These are phyloP conservation scores for Linnaemya vulpina DNA, from an alignment of 2,888 invertebrate genomes.

Conservation along the genomic window DNA sequence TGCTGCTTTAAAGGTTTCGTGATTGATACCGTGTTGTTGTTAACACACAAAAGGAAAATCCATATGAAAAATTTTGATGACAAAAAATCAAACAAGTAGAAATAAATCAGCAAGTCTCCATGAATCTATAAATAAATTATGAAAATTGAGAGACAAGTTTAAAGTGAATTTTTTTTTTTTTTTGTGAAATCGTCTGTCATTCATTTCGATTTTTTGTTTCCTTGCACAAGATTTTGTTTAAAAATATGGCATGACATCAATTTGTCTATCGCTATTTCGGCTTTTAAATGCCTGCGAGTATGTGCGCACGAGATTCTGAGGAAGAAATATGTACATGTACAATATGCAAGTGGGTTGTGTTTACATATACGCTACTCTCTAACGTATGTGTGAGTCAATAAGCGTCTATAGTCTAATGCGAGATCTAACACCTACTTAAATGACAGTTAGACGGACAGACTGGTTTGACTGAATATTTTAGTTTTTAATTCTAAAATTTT, in stretches of 20 bases:
- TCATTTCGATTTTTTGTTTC: conserved; percentile 11
- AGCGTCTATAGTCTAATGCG: conserved; percentile 14
- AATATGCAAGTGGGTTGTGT: conserved; percentile 39
- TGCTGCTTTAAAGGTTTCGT: conserved; percentile 39
- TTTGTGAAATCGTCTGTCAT: conserved; percentile 4
- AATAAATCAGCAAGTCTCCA: neutral
- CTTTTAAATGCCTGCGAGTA: neutral
- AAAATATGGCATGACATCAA: conserved; percentile 57
- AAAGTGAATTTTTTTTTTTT: conserved; percentile 16
- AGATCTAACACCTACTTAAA: conserved; percentile 43
- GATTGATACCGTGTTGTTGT: conserved; percentile 15
- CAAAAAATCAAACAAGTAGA: neutral
- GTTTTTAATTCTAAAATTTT: conserved; percentile 10
- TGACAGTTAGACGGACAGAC: neutral
- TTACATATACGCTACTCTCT: neutral
- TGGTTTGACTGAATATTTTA: neutral
- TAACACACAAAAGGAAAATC: conserved; percentile 36
- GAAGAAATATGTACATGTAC: no score
- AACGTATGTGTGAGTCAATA: neutral
- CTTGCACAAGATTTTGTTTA: conserved; percentile 15
- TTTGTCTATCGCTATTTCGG: conserved; percentile 15
- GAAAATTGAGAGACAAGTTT: conserved; percentile 33
- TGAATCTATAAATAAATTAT: conserved; percentile 19
- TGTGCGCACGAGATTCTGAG: conserved; percentile 16
- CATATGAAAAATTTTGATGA: conserved; percentile 20